Percentiles rank a stretch among this genome's conserved stretches.
phyloP scores from a whole-genome alignment of 1,140 invertebrate genomes.

The Drosophila nigrodunni region DNA sequence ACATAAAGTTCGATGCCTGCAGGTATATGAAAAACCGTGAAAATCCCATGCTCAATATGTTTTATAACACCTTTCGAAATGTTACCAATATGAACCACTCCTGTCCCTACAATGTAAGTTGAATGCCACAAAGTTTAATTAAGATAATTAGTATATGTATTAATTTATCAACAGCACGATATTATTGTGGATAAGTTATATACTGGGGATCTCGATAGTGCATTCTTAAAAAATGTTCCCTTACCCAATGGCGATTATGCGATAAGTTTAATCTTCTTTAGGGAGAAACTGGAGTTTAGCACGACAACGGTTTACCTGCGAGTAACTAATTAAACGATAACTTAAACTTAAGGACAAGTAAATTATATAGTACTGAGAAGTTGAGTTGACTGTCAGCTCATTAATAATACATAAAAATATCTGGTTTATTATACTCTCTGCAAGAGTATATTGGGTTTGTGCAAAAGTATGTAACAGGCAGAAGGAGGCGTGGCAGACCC shows the following conservation, averaged over 20 bases:
- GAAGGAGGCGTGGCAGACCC: too few relatives aligned
- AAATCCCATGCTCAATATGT: slow-evolving; percentile 5
- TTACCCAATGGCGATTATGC: slow-evolving; percentile 50
- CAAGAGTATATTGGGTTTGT: too few relatives aligned
- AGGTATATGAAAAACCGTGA: slow-evolving; percentile 5
- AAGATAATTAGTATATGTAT: not conserved
- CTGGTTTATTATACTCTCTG: too few relatives aligned
- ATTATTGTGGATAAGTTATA: slow-evolving; percentile 50
- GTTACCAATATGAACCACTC: slow-evolving; percentile 35
- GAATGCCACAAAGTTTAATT: not conserved
- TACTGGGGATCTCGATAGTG: slow-evolving; percentile 39
- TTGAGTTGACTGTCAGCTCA: slow-evolving; percentile 28
- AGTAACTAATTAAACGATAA: slow-evolving; percentile 3
- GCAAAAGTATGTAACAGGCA: too few relatives aligned
- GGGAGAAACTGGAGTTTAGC: not conserved
- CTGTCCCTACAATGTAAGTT: slow-evolving; percentile 41
- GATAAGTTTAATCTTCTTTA: not conserved
- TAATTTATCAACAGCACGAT: slow-evolving; percentile 49
- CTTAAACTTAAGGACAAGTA: slow-evolving; percentile 20
- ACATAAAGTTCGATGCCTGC: slow-evolving; percentile 31
- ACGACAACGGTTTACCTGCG: not conserved
- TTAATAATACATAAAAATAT: slow-evolving; percentile 78
- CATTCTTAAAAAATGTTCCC: slow-evolving; percentile 27
- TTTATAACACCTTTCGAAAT: not conserved
- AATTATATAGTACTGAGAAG: not conserved